Evolutionary conservation across 2,797 vertebrate species (phyloP).

Genomic region (Cercopithecus neglectus): DNA sequence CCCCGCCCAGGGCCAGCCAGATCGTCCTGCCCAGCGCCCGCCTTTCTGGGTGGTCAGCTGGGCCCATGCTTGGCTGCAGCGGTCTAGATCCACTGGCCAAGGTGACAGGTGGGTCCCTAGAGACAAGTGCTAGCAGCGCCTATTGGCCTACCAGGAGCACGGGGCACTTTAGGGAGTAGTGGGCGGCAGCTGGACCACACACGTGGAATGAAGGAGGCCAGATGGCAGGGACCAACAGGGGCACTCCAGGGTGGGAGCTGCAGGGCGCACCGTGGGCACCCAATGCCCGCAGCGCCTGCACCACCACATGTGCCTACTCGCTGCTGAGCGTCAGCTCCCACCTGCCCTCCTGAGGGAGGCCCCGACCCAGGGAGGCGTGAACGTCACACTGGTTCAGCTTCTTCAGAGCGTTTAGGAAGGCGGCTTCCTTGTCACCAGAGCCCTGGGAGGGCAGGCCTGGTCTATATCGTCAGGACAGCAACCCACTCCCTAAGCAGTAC

Average conservation of each 20-base stretch:
- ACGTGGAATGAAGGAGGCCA: no score
- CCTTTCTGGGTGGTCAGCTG: neutral
- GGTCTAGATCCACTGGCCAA: neutral
- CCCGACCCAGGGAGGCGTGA: neutral
- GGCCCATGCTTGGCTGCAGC: no score
- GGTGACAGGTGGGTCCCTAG: neutral
- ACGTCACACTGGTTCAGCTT: neutral
- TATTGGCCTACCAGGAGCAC: no score
- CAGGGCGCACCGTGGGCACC: neutral
- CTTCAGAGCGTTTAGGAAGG: neutral
- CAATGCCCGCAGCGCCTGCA: neutral
- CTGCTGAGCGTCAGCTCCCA: neutral
- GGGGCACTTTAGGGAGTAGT: no score
- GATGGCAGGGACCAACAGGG: neutral
- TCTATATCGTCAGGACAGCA: no score
- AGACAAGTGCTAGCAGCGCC: neutral
- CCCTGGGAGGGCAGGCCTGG: neutral
- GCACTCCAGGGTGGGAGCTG: neutral
- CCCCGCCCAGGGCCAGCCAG: neutral
- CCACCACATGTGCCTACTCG: neutral
- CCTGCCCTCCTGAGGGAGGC: no score
- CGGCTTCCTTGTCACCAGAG: no score
- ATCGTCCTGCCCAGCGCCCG: fast-evolving
- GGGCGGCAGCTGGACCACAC: neutral
- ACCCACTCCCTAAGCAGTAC: fast-evolving